Evolutionary conservation across 2,888 invertebrate genomes (phyloP), one percentile per base, ranked within the genome.

Genomic region (Tenthredo notha): DNA sequence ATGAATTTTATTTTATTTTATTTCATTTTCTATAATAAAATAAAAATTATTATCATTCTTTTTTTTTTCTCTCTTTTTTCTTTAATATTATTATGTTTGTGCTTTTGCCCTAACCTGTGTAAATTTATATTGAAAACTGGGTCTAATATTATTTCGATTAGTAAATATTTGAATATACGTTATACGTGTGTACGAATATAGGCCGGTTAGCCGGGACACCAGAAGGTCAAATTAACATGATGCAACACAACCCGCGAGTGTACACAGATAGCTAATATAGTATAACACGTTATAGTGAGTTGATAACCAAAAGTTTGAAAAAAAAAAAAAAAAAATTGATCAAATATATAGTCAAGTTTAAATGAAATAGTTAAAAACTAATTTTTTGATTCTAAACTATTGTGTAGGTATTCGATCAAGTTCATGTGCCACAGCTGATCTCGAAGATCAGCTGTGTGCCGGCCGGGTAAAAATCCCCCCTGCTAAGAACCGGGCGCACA

Each of bases 371-470:
- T 37, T n/a, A n/a, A 29, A 4, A 5, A 83, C 21, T n/a, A 33
- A 33, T 33, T 40, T n/a, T 43, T 18, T 4, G 3, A 43, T n/a
- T 43, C 50, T 4, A 10, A 25, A 80, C 12, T 67, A 67, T 67
- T 33, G 18, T 67, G 18, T 12, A 61, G 37, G 29, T 58, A 25
- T 37, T 9, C 25, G 37, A 50, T 37, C 40, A 80, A 80, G 25
- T 80, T 80, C 58, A 61, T 61, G 61, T 37, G 40, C 80, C 40
- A 80, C 87, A 89, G 88, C 87, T 89, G 88, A 88, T 86, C 58
- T 78, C 50, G 18, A 72, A 82, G 86, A 87, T 88, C 88, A 89
- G 88, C 87, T 88, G 87, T 85, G 87, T 75, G 85, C 83, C 85
- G 78, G 84, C 78, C 75, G 77, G 84, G 43, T 18, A 78, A 78